phyloP scores from a whole-genome alignment of 2,797 vertebrate genomes.

The Crocidura indochinensis region DNA sequence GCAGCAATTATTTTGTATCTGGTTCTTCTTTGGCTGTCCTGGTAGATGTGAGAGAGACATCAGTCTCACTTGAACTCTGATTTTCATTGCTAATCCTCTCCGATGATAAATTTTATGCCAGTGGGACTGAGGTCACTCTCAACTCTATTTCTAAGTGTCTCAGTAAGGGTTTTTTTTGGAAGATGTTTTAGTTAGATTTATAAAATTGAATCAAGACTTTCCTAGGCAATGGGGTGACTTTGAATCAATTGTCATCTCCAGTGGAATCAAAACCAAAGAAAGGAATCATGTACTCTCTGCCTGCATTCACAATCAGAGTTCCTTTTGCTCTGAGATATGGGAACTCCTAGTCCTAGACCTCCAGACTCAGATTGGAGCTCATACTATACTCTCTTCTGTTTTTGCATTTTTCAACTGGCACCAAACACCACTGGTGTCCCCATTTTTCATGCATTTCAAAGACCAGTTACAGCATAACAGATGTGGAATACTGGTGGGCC shows the following conservation, averaged over 20 bases:
- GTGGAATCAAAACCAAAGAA: too few species aligned
- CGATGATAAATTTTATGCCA: not conserved
- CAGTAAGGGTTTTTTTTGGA: not conserved
- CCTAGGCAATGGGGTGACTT: not conserved
- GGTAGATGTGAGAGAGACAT: too few species aligned
- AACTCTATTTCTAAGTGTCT: too few species aligned
- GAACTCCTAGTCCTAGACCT: not conserved
- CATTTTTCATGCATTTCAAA: not conserved
- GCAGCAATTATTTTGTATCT: not conserved
- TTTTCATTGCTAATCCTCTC: not conserved
- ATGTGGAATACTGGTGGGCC: fast-evolving
- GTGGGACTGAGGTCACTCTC: too few species aligned
- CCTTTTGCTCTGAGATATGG: fast-evolving
- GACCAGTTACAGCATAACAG: not conserved
- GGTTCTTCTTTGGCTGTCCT: not conserved
- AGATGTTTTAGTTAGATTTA: not conserved
- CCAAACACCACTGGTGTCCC: fast-evolving
- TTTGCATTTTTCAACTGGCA: not conserved
- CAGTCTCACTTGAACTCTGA: fast-evolving
- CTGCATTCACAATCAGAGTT: fast-evolving
- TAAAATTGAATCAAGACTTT: too few species aligned
- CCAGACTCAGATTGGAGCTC: too few species aligned
- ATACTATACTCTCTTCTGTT: fast-evolving
- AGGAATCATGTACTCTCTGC: too few species aligned
- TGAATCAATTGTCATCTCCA: fast-evolving